phyloP scores from a whole-genome alignment of 2,888 invertebrate genomes.

The Drosophila anomalata region DNA sequence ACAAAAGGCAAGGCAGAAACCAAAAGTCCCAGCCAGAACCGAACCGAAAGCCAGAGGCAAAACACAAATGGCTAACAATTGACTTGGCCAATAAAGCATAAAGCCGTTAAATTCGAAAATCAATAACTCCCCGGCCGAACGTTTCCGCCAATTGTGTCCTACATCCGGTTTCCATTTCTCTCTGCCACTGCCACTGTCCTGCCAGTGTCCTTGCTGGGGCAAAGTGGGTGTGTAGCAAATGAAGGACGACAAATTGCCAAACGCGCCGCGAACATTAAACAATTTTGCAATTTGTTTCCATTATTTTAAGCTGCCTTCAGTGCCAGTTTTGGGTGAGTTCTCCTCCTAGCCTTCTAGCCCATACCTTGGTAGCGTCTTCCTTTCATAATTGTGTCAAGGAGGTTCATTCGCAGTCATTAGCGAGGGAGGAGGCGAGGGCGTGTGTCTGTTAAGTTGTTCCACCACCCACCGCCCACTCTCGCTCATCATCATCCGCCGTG shows the following conservation, averaged over 20 bases:
- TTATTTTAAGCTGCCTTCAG: slow-evolving; percentile 71
- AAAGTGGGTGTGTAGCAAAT: slow-evolving; percentile 35
- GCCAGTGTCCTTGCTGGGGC: slow-evolving; percentile 1
- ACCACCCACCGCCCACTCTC: slow-evolving; percentile 3
- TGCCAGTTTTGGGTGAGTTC: slow-evolving; percentile 9
- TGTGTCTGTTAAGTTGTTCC: slow-evolving; percentile 40
- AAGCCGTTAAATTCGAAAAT: slow-evolving; percentile 76
- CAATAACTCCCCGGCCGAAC: slow-evolving; percentile 62
- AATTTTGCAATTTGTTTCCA: slow-evolving; percentile 77
- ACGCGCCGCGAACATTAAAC: slow-evolving; percentile 71
- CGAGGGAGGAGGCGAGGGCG: slow-evolving; percentile 40
- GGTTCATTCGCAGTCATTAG: slow-evolving; percentile 80
- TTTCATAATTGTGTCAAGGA: slow-evolving; percentile 78
- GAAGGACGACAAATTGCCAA: slow-evolving; percentile 76
- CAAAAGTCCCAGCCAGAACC: slow-evolving; percentile 11
- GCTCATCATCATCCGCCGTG: slow-evolving; percentile 28
- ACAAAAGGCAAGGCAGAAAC: slow-evolving; percentile 21
- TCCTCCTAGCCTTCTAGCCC: not conserved
- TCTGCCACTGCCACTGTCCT: not conserved
- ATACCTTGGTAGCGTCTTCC: slow-evolving; percentile 22
- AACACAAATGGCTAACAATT: slow-evolving; percentile 73
- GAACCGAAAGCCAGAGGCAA: slow-evolving; percentile 37
- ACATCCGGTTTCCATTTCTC: slow-evolving; percentile 30
- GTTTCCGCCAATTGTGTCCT: slow-evolving; percentile 53
- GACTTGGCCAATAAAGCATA: slow-evolving; percentile 77